Conservation (phyloP, 1,140 invertebrate genomes). For the Antheraea mylitta region DNA sequence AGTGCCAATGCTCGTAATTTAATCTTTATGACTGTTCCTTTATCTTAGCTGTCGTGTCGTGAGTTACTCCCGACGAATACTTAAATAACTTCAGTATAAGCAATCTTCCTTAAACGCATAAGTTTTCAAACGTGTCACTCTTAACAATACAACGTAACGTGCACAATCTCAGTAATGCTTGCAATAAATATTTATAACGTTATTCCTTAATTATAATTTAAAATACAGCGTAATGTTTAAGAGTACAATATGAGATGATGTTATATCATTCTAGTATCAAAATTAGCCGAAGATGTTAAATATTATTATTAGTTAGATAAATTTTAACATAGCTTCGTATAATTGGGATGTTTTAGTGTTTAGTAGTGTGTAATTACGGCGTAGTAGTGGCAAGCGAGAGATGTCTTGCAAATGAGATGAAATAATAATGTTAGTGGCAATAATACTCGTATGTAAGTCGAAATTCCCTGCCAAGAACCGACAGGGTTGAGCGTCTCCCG, state of each 20-base stretch:
- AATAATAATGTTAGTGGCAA: conserved; percentile 66
- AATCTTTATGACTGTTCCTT: conserved; percentile 78
- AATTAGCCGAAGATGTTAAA: conserved; percentile 79
- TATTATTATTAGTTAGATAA: conserved; percentile 78
- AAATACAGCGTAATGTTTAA: conserved; percentile 76
- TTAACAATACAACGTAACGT: conserved; percentile 62
- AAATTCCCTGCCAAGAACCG: conserved; percentile 57
- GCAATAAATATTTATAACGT: conserved; percentile 70
- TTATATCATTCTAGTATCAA: conserved; percentile 80
- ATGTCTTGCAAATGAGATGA: conserved; percentile 70
- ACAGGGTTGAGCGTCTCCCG: conserved; percentile 41
- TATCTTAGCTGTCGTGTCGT: conserved; percentile 44
- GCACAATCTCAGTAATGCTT: conserved; percentile 80
- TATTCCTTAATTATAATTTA: conserved; percentile 74
- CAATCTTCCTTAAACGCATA: conserved; percentile 54
- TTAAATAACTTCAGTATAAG: conserved; percentile 48
- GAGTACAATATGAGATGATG: conserved; percentile 80
- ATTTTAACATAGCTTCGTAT: conserved; percentile 79
- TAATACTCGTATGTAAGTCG: conserved; percentile 71
- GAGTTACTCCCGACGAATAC: conserved; percentile 7
- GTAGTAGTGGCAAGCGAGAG: conserved; percentile 66
- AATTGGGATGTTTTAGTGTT: conserved; percentile 79
- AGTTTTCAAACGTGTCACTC: conserved; percentile 47
- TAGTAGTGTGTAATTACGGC: conserved; percentile 72
- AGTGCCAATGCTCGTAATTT: conserved; percentile 80